Evolutionary conservation across 2,888 invertebrate genomes (phyloP), one percentile per base, ranked within the genome.

Genomic region (Cantharis rufa): DNA sequence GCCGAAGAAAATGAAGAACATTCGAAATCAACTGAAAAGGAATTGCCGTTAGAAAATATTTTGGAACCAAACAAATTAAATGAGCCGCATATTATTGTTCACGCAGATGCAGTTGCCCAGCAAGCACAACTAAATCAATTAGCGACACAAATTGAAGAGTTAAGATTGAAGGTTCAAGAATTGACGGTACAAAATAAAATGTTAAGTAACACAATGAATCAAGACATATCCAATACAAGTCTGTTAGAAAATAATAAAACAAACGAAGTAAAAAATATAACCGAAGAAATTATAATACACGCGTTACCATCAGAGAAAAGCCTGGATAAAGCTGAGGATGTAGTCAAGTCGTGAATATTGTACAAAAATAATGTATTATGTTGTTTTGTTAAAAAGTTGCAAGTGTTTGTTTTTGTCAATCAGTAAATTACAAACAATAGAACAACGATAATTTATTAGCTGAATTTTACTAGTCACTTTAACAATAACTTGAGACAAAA

Each of bases 91-190:
- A 48, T 70, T 21, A 63, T 74, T 3, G 72, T 27, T 10, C 63
- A 69, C 48, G 27, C 71, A 27, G 28, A 78, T 64, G 72, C 66
- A 62, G 21, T 64, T 78, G 81, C 64, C 83, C 85, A 81, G 72
- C 87, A 86, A 77, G 85, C 86, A 62, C 85, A 87, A 78, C 83
- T 88, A 69, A 86, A 85, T 48, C 85, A 86, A 78, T 79, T 88
- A 28, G 87, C 86, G 1, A 85, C 86, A 3, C 86, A 88, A 82
- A 85, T 88, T 63, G 85, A 87, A 80, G 85, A 87, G 72, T 82
- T 88, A 48, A 82, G 85, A 75, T 84, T 83, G 15, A 82, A 85
- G 76, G 84, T 88, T 16, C 86, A 87, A 66, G 84, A 86, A 79
- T 81, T 88, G 9, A 85, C 85, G 16, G 85, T 83, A 2, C 86